phyloP scores from a whole-genome alignment of 2,797 vertebrate genomes.

The Pterois miles region DNA sequence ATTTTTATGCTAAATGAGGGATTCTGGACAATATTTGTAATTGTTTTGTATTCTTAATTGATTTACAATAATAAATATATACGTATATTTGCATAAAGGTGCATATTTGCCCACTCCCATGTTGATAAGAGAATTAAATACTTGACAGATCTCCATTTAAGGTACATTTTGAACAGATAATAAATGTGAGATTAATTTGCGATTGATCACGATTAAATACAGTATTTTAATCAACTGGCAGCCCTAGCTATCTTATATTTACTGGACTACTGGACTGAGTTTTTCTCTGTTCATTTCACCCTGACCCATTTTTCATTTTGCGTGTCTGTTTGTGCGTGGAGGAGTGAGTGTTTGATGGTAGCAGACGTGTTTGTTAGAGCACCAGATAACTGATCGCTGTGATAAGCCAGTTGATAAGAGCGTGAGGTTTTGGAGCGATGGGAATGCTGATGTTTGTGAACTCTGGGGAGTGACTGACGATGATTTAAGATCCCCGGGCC shows the following conservation, averaged over 20 bases:
- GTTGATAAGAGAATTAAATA: too few relatives aligned
- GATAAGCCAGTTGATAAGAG: constrained; percentile 72
- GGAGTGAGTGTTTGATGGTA: constrained; percentile 69
- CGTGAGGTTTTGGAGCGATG: constrained; percentile 63
- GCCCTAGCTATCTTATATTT: constrained; percentile 10
- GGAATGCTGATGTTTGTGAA: constrained; percentile 80
- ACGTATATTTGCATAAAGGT: too few relatives aligned
- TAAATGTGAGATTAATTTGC: too few relatives aligned
- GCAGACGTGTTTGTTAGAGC: constrained; percentile 69
- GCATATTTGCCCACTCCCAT: too few relatives aligned
- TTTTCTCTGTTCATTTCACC: constrained; percentile 30
- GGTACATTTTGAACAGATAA: too few relatives aligned
- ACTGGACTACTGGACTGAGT: neutral
- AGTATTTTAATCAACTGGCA: too few relatives aligned
- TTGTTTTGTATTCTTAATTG: too few relatives aligned
- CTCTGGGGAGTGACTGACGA: constrained; percentile 68
- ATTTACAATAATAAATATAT: too few relatives aligned
- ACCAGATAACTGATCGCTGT: constrained; percentile 69
- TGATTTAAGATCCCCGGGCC: constrained; percentile 88
- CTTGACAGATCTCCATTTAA: too few relatives aligned
- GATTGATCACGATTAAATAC: too few relatives aligned
- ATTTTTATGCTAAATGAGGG: too few relatives aligned
- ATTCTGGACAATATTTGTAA: too few relatives aligned
- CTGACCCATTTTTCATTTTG: constrained; percentile 41
- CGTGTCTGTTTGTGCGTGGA: constrained; percentile 54